phyloP scores from a whole-genome alignment of 2,113 vertebrate species.

The Lynx canadensis region DNA sequence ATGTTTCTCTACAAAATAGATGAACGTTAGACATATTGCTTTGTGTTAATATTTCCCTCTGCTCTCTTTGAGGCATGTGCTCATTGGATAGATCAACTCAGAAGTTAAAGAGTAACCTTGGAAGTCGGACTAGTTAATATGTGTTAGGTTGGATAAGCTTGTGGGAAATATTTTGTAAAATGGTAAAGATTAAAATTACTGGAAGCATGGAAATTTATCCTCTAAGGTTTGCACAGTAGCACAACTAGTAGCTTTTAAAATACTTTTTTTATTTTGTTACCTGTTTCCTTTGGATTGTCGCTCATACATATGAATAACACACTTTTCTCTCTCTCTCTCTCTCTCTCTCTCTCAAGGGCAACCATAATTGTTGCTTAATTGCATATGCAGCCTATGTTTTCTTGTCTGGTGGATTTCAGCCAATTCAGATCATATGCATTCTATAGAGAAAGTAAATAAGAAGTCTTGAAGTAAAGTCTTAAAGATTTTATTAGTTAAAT shows the following conservation, averaged over 20 bases:
- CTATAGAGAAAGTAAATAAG: neutral
- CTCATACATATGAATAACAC: neutral
- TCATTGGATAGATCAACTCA: neutral
- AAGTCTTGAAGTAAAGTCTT: neutral
- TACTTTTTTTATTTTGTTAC: neutral
- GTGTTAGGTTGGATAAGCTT: neutral
- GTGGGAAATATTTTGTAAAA: neutral
- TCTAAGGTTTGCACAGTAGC: neutral
- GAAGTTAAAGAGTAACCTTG: conserved; percentile 25
- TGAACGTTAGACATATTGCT: neutral
- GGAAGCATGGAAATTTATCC: neutral
- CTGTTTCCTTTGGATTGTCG: neutral
- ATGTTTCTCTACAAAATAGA: neutral
- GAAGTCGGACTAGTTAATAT: neutral
- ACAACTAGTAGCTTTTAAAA: neutral
- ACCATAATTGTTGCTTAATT: neutral
- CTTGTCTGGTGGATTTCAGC: neutral
- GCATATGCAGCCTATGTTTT: neutral
- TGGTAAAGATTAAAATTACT: neutral
- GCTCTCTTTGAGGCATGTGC: neutral
- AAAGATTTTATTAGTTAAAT: neutral
- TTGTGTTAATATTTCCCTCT: neutral
- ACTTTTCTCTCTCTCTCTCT: too few relatives aligned
- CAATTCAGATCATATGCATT: neutral
- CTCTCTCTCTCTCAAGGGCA: neutral